A percentile compares a stretch with the other conserved stretches of the same genome.
Evolutionary conservation across 2,797 vertebrate species (phyloP).

Genomic region (Trachops cirrhosus): DNA sequence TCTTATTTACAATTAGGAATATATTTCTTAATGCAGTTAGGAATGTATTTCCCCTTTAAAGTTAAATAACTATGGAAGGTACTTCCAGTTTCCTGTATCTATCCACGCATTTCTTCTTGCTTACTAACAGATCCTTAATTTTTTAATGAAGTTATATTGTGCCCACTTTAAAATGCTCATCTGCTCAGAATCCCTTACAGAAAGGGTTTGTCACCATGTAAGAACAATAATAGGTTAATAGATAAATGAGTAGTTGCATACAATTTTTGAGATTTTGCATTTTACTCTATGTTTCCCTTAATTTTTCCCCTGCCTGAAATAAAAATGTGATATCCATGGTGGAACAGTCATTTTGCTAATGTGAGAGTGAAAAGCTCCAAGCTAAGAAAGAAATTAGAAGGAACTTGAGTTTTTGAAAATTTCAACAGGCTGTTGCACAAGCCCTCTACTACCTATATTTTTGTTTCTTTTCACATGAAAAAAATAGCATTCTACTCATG

Average conservation of each 20-base stretch:
- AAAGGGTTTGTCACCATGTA: too few relatives aligned
- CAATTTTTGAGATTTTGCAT: neutral
- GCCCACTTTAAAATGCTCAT: neutral
- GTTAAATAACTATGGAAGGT: neutral
- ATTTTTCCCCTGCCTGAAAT: neutral
- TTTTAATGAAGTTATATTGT: neutral
- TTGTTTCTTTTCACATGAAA: neutral
- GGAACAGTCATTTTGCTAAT: accelerated
- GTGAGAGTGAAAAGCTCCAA: neutral
- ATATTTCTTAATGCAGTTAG: neutral
- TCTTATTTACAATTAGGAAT: neutral
- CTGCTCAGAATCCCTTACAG: neutral
- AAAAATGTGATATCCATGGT: neutral
- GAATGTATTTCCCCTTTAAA: neutral
- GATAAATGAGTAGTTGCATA: neutral
- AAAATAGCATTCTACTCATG: neutral
- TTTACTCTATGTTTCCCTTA: neutral
- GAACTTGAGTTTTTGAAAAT: neutral
- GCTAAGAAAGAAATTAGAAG: neutral
- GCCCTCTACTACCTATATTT: neutral
- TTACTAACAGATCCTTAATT: neutral
- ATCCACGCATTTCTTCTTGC: neutral
- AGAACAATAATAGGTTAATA: neutral
- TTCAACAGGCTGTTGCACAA: neutral
- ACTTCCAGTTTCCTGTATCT: neutral